Evolutionary conservation across 2,888 invertebrate species (phyloP).

Genomic region (Eumerus sabulonum): DNA sequence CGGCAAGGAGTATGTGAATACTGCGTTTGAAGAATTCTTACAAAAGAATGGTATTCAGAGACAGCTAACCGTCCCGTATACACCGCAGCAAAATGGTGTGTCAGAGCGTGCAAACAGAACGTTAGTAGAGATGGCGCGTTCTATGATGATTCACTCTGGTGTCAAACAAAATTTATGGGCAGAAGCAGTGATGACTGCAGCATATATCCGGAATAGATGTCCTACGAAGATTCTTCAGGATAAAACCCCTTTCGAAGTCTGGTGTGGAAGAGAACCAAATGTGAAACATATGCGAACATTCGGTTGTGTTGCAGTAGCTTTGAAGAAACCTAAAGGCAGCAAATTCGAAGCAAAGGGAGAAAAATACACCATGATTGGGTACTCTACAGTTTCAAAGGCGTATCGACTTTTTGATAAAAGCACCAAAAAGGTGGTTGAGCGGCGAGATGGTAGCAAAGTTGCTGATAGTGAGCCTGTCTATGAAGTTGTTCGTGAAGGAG

Average conservation of each 20-base stretch:
- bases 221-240: slow-evolving; percentile 29
- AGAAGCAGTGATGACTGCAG: slow-evolving; percentile 53
- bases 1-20: slow-evolving; percentile 48
- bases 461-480: no score
- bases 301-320: slow-evolving; percentile 50
- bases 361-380: slow-evolving; percentile 49
- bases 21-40: slow-evolving; percentile 46
- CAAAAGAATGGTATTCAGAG: slow-evolving; percentile 50
- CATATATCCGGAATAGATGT: slow-evolving; percentile 49
- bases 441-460: no score
- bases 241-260: slow-evolving; percentile 60
- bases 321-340: slow-evolving; percentile 40
- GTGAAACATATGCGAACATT: slow-evolving; percentile 56
- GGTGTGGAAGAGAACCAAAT: slow-evolving; percentile 47
- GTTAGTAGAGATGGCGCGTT: no score
- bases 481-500: no score
- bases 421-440: slow-evolving; percentile 25
- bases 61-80: no score
- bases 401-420: slow-evolving; percentile 34
- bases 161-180: slow-evolving; percentile 46
- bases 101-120: no score
- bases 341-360: slow-evolving; percentile 58
- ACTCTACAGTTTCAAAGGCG: slow-evolving; percentile 40
- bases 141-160: no score
- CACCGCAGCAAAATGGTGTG: no score